phyloP scores from a whole-genome alignment of 1,140 invertebrate species.

The Aphelinus atriplicis region DNA sequence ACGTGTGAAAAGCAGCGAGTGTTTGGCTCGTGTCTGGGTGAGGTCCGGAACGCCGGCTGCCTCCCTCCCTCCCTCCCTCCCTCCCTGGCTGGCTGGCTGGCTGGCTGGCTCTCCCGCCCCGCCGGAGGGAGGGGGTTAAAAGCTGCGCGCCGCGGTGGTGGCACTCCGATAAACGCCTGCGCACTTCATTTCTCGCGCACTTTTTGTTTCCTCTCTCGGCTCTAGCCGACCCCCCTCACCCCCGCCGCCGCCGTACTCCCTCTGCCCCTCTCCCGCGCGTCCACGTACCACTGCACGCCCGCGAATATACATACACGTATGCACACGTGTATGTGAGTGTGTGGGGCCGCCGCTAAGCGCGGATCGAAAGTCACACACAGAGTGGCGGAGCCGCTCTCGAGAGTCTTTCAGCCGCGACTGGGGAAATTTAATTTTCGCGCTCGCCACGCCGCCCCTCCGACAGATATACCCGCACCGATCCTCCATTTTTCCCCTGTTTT shows the following conservation, averaged over 20 bases:
- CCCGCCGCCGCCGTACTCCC: background rate
- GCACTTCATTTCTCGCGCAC: slow-evolving; percentile 37
- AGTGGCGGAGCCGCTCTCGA: background rate
- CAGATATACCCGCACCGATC: background rate
- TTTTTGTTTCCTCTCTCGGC: slow-evolving; percentile 8
- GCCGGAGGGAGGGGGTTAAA: background rate
- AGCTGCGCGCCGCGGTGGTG: background rate
- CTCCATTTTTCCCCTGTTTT: slow-evolving; percentile 23
- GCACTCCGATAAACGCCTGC: slow-evolving; percentile 39
- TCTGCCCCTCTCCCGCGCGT: background rate
- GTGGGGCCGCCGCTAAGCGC: background rate
- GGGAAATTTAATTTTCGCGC: slow-evolving; percentile 39
- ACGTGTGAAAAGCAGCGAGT: no score
- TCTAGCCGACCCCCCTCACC: background rate
- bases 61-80: no score
- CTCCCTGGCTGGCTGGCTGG: no score
- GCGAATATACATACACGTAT: background rate
- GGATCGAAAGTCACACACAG: slow-evolving; percentile 21
- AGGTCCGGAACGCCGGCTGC: no score
- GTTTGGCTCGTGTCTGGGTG: no score
- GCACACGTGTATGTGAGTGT: background rate
- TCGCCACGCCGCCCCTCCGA: background rate
- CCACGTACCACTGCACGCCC: no score
- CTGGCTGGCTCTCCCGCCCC: no score
- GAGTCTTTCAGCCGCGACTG: slow-evolving; percentile 25